phyloP scores from a whole-genome alignment of 2,888 invertebrate species.

The Trichogramma dendrolimi region DNA sequence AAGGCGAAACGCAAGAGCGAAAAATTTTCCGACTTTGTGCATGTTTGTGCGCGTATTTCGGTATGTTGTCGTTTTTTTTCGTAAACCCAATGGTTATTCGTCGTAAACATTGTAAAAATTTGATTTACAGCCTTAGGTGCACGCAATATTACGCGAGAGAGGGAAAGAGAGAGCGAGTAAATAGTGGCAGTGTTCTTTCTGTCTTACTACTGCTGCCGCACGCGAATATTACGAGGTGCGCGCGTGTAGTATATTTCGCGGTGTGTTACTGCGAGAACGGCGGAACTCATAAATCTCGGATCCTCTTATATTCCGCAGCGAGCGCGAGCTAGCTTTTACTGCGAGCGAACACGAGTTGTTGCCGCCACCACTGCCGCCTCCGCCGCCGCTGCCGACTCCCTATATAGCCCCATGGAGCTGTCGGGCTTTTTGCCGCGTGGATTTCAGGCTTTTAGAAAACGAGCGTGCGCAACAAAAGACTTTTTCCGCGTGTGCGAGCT shows the following conservation, averaged over 20 bases:
- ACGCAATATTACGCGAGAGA: constrained; percentile 18
- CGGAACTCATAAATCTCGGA: constrained; percentile 20
- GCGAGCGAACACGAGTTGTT: constrained; percentile 5
- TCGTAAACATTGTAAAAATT: constrained; percentile 26
- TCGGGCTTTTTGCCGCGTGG: constrained; percentile 13
- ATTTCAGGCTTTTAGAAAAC: background rate
- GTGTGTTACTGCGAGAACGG: background rate
- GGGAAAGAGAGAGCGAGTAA: background rate
- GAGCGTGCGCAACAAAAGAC: constrained; percentile 14
- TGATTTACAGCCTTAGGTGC: constrained; percentile 18
- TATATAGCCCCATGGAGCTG: background rate
- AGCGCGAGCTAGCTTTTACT: constrained; percentile 11
- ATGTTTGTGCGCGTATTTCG: background rate
- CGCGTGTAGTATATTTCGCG: background rate
- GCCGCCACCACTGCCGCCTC: background rate
- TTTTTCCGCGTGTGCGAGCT: background rate
- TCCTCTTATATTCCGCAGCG: constrained; percentile 10
- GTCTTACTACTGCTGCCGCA: background rate
- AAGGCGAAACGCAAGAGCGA: too few relatives aligned
- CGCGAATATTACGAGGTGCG: constrained; percentile 22
- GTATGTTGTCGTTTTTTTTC: background rate
- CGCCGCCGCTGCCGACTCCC: constrained; percentile 9
- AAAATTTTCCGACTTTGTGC: too few relatives aligned
- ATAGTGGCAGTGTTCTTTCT: background rate
- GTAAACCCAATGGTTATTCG: constrained; percentile 3